phyloP scores from a whole-genome alignment of 1,140 invertebrate genomes.

The Tetragonula clypearis region DNA sequence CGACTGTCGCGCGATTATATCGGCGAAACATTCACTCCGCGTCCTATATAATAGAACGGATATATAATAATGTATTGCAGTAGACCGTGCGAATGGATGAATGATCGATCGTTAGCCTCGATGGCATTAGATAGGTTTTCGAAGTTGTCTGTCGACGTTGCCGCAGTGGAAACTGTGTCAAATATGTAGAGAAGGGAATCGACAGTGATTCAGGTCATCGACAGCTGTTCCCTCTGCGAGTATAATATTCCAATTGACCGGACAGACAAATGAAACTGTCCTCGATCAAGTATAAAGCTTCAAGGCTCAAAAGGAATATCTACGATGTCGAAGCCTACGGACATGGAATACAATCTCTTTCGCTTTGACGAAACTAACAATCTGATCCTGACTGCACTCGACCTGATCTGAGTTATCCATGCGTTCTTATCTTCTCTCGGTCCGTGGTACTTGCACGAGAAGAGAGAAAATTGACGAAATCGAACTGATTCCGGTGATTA shows the following conservation, averaged over 20 bases:
- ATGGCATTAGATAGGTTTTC: background rate
- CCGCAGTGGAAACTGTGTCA: background rate
- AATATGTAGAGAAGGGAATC: background rate
- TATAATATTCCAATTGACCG: conserved; percentile 25
- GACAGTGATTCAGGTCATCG: conserved; percentile 11
- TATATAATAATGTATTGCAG: background rate
- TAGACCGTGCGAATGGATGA: background rate
- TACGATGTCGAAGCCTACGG: background rate
- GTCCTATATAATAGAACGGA: too few species aligned
- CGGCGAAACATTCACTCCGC: too few species aligned
- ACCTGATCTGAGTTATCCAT: background rate
- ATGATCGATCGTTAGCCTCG: background rate
- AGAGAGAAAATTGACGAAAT: background rate
- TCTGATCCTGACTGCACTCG: background rate
- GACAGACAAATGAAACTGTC: conserved; percentile 18
- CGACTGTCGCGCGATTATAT: too few species aligned
- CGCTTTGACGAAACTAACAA: background rate
- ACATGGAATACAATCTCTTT: background rate
- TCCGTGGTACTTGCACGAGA: background rate
- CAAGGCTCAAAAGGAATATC: conserved; percentile 5
- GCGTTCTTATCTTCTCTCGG: background rate
- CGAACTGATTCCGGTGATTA: too few species aligned
- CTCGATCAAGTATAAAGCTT: background rate
- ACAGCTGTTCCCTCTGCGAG: background rate
- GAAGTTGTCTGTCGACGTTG: background rate